Evolutionary conservation across 2,113 vertebrate species (phyloP).

Genomic region (Cyphomyrus discorhynchus): DNA sequence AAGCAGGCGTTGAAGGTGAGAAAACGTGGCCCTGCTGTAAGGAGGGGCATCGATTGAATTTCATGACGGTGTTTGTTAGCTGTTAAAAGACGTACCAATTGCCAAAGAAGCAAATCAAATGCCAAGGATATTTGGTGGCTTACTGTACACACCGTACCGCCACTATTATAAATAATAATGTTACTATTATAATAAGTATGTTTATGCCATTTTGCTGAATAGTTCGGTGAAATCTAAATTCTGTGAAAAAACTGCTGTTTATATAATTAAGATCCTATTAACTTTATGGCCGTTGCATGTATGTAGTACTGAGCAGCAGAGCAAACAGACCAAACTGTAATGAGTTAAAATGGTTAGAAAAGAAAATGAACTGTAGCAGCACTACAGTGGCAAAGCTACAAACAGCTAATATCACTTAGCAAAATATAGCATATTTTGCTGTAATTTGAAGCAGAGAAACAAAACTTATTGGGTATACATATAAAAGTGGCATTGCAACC

Average conservation of each 20-base stretch:
- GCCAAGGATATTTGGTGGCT: background rate
- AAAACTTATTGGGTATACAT: background rate
- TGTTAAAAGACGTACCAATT: background rate
- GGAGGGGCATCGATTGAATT: background rate
- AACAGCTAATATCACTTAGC: background rate
- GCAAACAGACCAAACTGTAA: background rate
- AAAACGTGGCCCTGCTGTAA: slow-evolving; percentile 7
- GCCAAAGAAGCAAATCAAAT: slow-evolving; percentile 7
- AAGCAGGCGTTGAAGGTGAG: background rate
- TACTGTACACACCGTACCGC: background rate
- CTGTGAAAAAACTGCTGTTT: background rate
- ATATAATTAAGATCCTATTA: background rate
- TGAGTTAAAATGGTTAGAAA: background rate
- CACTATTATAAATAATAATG: background rate
- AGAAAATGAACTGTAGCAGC: background rate
- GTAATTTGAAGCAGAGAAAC: background rate
- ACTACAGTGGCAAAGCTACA: background rate
- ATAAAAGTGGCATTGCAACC: background rate
- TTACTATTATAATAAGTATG: background rate
- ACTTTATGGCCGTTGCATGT: background rate
- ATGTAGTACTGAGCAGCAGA: background rate
- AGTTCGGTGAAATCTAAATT: background rate
- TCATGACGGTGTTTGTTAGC: background rate
- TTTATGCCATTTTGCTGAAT: background rate
- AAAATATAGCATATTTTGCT: background rate